phyloP scores from a whole-genome alignment of 1,140 invertebrate species.

The Leptinotarsa lineolata region DNA sequence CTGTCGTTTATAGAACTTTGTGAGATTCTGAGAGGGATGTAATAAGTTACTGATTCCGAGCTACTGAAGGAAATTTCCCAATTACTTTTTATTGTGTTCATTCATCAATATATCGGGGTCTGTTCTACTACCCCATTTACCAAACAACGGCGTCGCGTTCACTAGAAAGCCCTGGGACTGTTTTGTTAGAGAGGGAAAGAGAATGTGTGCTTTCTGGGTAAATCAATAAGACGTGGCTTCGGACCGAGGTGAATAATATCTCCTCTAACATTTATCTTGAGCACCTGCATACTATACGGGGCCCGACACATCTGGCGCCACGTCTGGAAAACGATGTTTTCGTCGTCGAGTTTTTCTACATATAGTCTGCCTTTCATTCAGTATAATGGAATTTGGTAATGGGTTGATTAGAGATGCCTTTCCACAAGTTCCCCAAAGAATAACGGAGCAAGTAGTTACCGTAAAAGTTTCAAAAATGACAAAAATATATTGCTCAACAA shows the following conservation, averaged over 20 bases:
- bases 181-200: background rate
- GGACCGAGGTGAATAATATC: constrained; percentile 11
- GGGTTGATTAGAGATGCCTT: too few relatives aligned
- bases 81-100: background rate
- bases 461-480: too few relatives aligned
- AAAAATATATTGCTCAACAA: too few relatives aligned
- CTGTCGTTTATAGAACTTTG: too few relatives aligned
- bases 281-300: constrained; percentile 12
- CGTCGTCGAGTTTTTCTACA: background rate
- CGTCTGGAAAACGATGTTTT: background rate
- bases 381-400: too few relatives aligned
- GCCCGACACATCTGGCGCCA: constrained; percentile 1
- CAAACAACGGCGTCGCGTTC: background rate
- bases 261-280: constrained; percentile 20
- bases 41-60: background rate
- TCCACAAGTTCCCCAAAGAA: too few relatives aligned
- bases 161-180: background rate
- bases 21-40: background rate
- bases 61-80: background rate
- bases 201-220: constrained; percentile 13
- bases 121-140: background rate
- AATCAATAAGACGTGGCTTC: constrained; percentile 12
- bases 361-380: background rate
- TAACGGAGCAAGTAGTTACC: too few relatives aligned
- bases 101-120: background rate